Evolutionary conservation across 2,797 vertebrate species (phyloP).

Genomic region (Anabas testudineus): DNA sequence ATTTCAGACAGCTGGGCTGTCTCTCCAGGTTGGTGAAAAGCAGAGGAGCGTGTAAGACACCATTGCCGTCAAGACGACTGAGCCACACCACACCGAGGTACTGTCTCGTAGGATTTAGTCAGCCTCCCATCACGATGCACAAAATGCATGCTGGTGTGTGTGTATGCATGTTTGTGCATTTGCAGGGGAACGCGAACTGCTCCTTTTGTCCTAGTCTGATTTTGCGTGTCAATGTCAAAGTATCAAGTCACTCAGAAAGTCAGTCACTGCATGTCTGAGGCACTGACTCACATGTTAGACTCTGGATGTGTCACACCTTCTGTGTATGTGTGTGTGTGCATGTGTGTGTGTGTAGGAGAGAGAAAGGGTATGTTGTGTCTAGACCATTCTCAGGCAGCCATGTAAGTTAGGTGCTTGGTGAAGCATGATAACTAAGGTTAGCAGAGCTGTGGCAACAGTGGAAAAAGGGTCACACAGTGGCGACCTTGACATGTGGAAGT

Average conservation of each 20-base stretch:
- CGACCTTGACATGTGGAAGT: slow-evolving; percentile 59
- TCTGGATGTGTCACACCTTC: slow-evolving; percentile 52
- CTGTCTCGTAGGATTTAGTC: slow-evolving; percentile 62
- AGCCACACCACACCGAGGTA: slow-evolving; percentile 29
- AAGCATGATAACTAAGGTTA: slow-evolving; percentile 74
- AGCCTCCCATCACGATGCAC: slow-evolving; percentile 44
- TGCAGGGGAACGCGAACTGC: background rate
- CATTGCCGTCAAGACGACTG: slow-evolving; percentile 29
- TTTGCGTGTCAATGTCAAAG: slow-evolving; percentile 63
- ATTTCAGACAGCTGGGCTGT: slow-evolving; percentile 43
- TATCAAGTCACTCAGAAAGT: slow-evolving; percentile 58
- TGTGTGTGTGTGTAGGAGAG: slow-evolving; percentile 37
- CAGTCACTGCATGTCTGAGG: slow-evolving; percentile 49
- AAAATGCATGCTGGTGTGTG: slow-evolving; percentile 22
- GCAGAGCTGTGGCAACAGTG: slow-evolving; percentile 53
- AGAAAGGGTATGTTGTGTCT: slow-evolving; percentile 45
- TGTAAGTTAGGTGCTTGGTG: slow-evolving; percentile 70
- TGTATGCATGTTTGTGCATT: slow-evolving; percentile 17
- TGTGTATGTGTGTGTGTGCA: slow-evolving; percentile 42
- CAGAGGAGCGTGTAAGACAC: slow-evolving; percentile 44
- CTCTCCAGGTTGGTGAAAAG: slow-evolving; percentile 36
- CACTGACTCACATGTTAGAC: slow-evolving; percentile 56
- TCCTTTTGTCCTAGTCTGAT: slow-evolving; percentile 40
- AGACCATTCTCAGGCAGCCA: slow-evolving; percentile 60
- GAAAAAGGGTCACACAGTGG: slow-evolving; percentile 58